A percentile compares a stretch with the other conserved stretches of the same genome.
Conservation (phyloP, 2,888 invertebrate species). For the Stenotaenia linearis region DNA sequence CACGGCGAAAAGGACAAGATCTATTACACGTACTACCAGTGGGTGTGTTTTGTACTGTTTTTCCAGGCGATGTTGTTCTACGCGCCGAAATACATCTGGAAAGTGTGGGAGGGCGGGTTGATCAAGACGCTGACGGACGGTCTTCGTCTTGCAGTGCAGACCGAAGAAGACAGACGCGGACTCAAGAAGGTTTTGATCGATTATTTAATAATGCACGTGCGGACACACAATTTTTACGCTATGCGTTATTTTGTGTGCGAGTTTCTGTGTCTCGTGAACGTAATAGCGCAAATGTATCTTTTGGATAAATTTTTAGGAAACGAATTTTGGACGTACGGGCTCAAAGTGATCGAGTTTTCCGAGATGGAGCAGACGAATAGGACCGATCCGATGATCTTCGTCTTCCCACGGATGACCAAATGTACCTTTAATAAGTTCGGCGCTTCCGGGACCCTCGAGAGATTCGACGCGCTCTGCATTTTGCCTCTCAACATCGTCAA, state of each 20-base stretch:
- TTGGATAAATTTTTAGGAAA: conserved; percentile 89
- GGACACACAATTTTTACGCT: conserved; percentile 81
- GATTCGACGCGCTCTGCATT: conserved; percentile 79
- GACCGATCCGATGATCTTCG: conserved; percentile 82
- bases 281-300: conserved; percentile 74
- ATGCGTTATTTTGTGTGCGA: conserved; percentile 83
- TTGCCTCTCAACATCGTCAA: conserved; percentile 46
- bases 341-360: conserved; percentile 66
- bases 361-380: conserved; percentile 76
- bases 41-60: conserved; percentile 88
- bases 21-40: conserved; percentile 89
- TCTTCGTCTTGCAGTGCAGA: conserved; percentile 64
- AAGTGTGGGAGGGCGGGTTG: conserved; percentile 74
- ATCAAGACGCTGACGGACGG: conserved; percentile 78
- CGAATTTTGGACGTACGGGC: conserved; percentile 78
- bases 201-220: conserved; percentile 69
- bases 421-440: conserved; percentile 87
- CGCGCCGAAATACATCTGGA: conserved; percentile 49
- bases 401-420: conserved; percentile 85
- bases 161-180: conserved; percentile 66
- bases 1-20: conserved; percentile 62
- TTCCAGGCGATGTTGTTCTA: conserved; percentile 88
- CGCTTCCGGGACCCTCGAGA: conserved; percentile 77
- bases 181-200: conserved; percentile 74
- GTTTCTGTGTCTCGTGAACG: conserved; percentile 73